Evolutionary conservation across 2,888 invertebrate species (phyloP).

Genomic region (Trachelus tabidus): DNA sequence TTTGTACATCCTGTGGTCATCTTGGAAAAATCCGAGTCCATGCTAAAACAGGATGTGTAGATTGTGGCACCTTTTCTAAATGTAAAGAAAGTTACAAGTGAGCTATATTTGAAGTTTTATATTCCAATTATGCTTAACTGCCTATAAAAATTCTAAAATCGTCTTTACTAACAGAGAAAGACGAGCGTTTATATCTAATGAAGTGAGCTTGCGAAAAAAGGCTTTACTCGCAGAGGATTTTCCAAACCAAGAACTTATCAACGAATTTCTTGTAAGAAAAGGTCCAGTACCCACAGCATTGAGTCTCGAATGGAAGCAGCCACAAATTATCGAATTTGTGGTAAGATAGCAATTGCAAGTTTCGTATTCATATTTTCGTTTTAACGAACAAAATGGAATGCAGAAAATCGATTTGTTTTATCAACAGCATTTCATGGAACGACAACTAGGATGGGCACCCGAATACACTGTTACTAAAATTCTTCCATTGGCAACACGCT

Average conservation of each 20-base stretch:
- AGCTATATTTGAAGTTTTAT: slow-evolving; percentile 21
- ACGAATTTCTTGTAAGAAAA: slow-evolving; percentile 76
- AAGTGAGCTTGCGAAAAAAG: slow-evolving; percentile 76
- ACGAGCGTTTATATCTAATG: slow-evolving; percentile 74
- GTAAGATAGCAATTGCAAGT: slow-evolving; percentile 64
- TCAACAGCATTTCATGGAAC: slow-evolving; percentile 73
- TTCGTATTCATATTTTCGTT: not conserved
- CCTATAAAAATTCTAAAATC: not conserved
- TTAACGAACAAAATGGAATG: not conserved
- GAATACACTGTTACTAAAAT: slow-evolving; percentile 83
- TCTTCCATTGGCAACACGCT: slow-evolving; percentile 79
- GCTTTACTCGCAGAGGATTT: slow-evolving; percentile 74
- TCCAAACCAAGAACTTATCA: slow-evolving; percentile 79
- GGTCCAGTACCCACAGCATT: slow-evolving; percentile 68
- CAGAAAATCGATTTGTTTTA: slow-evolving; percentile 15
- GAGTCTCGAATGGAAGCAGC: slow-evolving; percentile 73
- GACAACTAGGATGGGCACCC: slow-evolving; percentile 79
- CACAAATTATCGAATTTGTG: slow-evolving; percentile 77
- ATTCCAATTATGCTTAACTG: slow-evolving; percentile 4
- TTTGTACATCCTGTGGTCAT: slow-evolving; percentile 81
- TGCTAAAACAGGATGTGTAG: slow-evolving; percentile 73
- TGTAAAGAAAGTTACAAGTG: slow-evolving; percentile 76
- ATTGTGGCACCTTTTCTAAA: slow-evolving; percentile 73
- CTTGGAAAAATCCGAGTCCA: slow-evolving; percentile 73
- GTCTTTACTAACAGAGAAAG: slow-evolving; percentile 69